Base-by-base conservation (phyloP, 2,888 invertebrate species). In the Rotaria sp. region DNA sequence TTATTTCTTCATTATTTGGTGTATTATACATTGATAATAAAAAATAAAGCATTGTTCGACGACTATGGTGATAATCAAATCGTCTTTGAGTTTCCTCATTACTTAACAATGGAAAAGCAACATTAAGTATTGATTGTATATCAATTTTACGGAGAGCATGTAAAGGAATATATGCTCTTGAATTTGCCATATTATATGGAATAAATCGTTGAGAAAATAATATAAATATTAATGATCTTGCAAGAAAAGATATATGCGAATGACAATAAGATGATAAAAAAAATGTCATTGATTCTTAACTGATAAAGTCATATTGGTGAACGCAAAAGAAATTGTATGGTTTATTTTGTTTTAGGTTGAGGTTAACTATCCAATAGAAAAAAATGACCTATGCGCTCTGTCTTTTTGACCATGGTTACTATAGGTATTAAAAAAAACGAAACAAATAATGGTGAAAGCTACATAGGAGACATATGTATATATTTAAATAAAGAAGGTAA, bases 41-140 rank as follows among this genome's bases (percentile, higher is more conserved):
- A 80, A 45, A 80, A n/a, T 80, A 11, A 3, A 80, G 41, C 80
- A 80, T 80, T 45, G 80, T 41, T n/a, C 80, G 80, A 80, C 80
- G 80, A 45, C 80, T 80, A 24, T 80, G 45, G 45, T 80, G 80
- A 80, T 80, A n/a, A 80, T 80, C 80, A 45, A 15, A 41, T 45
- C 45, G 45, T 45, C n/a, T 26, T 45, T 26, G 5, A 41, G 18
- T 35, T 30, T 26, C 26, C 4, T 45, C 11, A 5, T 41, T 11
- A 45, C 26, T 13, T n/a, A 5, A 15, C 7, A 21, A 21, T 80
- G 80, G 45, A 45, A 80, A 13, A 26, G 80, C 80, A 35, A 80
- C 21, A 80, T 45, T 80, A 41, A 80, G 26, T 2, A 80, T 45
- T 11, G 45, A 80, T n/a, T 45, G 1, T 26, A 80, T 45, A 15